These are phyloP conservation scores for Conopomorpha cramerella DNA, from an alignment of 1,140 invertebrate species.

Conservation along the genomic window DNA sequence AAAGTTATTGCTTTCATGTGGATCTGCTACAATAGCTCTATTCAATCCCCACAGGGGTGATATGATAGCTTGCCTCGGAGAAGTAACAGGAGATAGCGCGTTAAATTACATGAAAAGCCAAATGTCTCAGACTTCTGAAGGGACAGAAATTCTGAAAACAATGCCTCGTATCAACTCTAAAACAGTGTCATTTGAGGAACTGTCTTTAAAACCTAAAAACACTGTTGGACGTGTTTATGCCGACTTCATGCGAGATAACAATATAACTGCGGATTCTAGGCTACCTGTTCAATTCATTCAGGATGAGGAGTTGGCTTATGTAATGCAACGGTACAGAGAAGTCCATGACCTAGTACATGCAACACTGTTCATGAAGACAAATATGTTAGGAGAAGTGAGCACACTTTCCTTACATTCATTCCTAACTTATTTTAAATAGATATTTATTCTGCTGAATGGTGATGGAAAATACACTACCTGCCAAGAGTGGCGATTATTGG, in stretches of 20 bases:
- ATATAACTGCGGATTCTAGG: slow-evolving; percentile 92
- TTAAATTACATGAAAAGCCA: slow-evolving; percentile 68
- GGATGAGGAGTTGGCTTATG: slow-evolving; percentile 89
- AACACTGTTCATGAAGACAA: slow-evolving; percentile 89
- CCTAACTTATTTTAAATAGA: too few relatives aligned
- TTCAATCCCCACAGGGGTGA: slow-evolving; percentile 80
- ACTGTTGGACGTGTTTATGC: slow-evolving; percentile 86
- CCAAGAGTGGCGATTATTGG: too few relatives aligned
- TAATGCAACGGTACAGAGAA: slow-evolving; percentile 96
- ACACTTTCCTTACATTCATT: slow-evolving; percentile 2
- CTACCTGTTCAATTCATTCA: slow-evolving; percentile 88
- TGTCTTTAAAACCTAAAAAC: slow-evolving; percentile 74
- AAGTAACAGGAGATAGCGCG: slow-evolving; percentile 80
- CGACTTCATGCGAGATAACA: slow-evolving; percentile 80
- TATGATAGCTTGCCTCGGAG: slow-evolving; percentile 92
- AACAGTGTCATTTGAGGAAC: slow-evolving; percentile 76
- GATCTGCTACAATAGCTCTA: slow-evolving; percentile 78
- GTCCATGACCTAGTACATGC: slow-evolving; percentile 95
- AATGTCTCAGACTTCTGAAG: slow-evolving; percentile 72
- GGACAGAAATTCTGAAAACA: slow-evolving; percentile 73
- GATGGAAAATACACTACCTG: too few relatives aligned
- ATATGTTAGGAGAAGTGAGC: slow-evolving; percentile 81
- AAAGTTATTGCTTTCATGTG: slow-evolving; percentile 73
- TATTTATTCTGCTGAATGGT: too few relatives aligned
- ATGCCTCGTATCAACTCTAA: slow-evolving; percentile 86